Base-by-base conservation (phyloP, 1,140 invertebrate species). In the Colletes gigas region DNA sequence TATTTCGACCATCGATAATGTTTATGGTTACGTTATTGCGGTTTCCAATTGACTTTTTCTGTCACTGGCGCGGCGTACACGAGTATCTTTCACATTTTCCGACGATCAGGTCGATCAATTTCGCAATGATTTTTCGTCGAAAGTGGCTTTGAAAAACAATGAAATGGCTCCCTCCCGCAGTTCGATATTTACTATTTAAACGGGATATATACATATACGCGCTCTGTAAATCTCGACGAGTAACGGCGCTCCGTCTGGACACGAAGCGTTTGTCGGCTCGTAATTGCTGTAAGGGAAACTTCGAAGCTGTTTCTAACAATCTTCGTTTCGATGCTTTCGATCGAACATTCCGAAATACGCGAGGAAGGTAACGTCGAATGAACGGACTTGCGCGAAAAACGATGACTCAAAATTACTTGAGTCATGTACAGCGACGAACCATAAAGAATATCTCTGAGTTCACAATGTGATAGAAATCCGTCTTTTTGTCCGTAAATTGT, bases 91-190 rank as follows among this genome's bases (percentile, higher is more conserved):
- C n/a, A 19, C 44, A 8, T 47, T 44, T 60, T 44, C 15, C 19
- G 57, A 60, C 19, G 70, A 21, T 72, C 41, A 14, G 21, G 4
- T 15, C n/a, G 72, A 75, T 60, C 73, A 76, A 55, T 67, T 60
- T 60, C 70, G 19, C 39, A n/a, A 12, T 67, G 73, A n/a, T 57
- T 55, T 47, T 47, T 75, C 62, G 72, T 75, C 62, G 50, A 60
- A 9, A 62, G 44, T 44, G 44, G 44, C 39, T 19, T 39, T 44
- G 6, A 73, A 62, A 62, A n/a, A n/a, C 71, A 19, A 6, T 21
- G 30, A 66, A 75, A 60, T 66, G 21, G 73, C 50, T 76, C 73
- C 73, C 30, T 76, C 63, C 73, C 50, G 73, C 73, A 76, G 73
- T 76, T 76, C 73, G 73, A 76, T 75, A 72, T 57, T 57, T 57